Evolutionary conservation across 2,797 vertebrate genomes (phyloP), one percentile per base, ranked within the genome.

Genomic region (Aphelocoma californica): DNA sequence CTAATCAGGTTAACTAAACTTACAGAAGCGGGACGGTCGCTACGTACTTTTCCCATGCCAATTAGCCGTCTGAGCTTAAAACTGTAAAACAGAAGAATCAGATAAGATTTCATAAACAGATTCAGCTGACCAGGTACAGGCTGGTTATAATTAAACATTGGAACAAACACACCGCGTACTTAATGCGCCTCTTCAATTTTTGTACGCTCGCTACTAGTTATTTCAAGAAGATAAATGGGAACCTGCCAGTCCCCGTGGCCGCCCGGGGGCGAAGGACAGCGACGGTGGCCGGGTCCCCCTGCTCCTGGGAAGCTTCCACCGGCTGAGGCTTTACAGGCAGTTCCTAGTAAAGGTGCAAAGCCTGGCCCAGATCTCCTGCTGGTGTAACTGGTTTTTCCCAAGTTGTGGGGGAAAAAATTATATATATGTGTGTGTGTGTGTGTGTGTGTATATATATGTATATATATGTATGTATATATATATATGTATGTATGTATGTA

Each of bases 171-270:
- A 5, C 7, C 2, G 5, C 10, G 25, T 54, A 40, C 24, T 44
- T 36, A 40, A 42, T 0, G 1, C 3, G 6, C 18, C 58, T 29
- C 14, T 53, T 72, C 40, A 4, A 2, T 15, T 38, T 53, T 32
- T n/a, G 42, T n/a, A 9, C 4, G 0, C 38, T 32, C 1, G 3
- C 28, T 36, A 1, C 14, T 0, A 15, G n/a, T 18, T 50, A 17
- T 32, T 81, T 62, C 8, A 8, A n/a, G 40, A 21, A 50, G 31
- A 17, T 6, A 5, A 16, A 18, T 0, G n/a, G 31, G 28, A 48
- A 18, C 3, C 36, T 19, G 61, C 36, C 40, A 17, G 64, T 10
- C 2, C 31, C 42, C 5, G 2, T 0, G 47, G 51, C 19, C 21
- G 31, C 61, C 34, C 0, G 7, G 47, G 9, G 25, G 10, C 34